Conservation (phyloP, 2,797 vertebrate species). For the Rhabdomys pumilio region DNA sequence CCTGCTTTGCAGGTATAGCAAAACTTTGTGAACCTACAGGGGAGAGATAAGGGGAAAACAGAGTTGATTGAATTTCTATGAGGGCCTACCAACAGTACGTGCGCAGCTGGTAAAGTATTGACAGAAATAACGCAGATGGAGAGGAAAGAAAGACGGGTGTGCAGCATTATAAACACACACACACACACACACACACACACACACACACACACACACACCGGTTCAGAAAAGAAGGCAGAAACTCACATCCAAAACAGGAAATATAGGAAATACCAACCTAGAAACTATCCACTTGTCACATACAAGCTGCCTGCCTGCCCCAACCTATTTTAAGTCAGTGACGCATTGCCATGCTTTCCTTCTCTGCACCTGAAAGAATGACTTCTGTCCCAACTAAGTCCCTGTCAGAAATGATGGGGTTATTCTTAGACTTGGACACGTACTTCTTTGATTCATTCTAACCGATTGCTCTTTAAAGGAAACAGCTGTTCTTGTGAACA, state of each 20-base stretch:
- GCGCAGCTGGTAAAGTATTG: neutral
- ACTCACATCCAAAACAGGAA: slow-evolving; percentile 71
- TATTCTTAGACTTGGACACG: slow-evolving; percentile 69
- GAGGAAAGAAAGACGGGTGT: neutral
- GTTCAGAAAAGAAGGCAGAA: slow-evolving; percentile 50
- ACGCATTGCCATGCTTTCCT: slow-evolving; percentile 64
- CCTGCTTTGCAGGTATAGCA: neutral
- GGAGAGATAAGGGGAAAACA: neutral
- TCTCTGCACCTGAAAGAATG: slow-evolving; percentile 77
- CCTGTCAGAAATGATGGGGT: neutral
- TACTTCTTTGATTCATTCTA: neutral
- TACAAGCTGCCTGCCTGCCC: slow-evolving; percentile 62
- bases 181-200: neutral
- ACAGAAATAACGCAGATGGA: neutral
- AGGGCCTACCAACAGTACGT: neutral
- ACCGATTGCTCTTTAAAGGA: slow-evolving; percentile 55
- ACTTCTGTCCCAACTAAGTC: slow-evolving; percentile 43
- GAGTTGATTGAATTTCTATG: neutral
- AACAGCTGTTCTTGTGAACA: slow-evolving; percentile 14
- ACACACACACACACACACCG: neutral
- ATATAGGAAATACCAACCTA: slow-evolving; percentile 66
- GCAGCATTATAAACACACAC: neutral
- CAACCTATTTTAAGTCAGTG: slow-evolving; percentile 69
- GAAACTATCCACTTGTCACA: slow-evolving; percentile 60
- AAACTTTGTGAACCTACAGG: neutral